phyloP scores from a whole-genome alignment of 2,888 invertebrate species.

The Homarus gammarus region DNA sequence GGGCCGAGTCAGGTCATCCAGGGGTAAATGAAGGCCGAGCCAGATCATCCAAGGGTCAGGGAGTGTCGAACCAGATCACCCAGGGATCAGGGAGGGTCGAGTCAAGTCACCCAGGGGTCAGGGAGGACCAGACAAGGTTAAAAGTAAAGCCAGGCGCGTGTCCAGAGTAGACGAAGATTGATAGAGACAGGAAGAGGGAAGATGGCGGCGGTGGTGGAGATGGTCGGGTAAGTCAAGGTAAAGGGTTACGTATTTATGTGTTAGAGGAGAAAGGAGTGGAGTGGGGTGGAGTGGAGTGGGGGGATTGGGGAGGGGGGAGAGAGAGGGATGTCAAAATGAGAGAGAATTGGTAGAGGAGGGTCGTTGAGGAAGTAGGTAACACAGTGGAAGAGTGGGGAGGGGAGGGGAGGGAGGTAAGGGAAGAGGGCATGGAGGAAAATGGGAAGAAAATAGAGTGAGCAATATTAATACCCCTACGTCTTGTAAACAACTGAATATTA shows the following conservation, averaged over 20 bases:
- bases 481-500: too few relatives aligned
- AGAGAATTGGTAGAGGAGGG: background rate
- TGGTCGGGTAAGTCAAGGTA: background rate
- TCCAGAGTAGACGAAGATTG: background rate
- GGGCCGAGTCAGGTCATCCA: conserved; percentile 11
- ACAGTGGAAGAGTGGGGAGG: background rate
- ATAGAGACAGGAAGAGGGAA: background rate
- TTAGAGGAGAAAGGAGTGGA: background rate
- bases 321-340: background rate
- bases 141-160: background rate
- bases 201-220: too few relatives aligned
- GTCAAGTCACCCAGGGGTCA: background rate
- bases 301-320: background rate
- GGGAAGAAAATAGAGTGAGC: too few relatives aligned
- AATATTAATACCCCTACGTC: too few relatives aligned
- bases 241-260: background rate
- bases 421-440: background rate
- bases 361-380: background rate
- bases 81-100: background rate
- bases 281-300: background rate
- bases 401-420: background rate
- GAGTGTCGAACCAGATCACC: background rate
- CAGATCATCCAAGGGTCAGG: too few relatives aligned
- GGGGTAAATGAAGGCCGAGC: too few relatives aligned
- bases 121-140: background rate